Conservation (phyloP, 2,888 invertebrate species). For the Lymantria dispar region DNA sequence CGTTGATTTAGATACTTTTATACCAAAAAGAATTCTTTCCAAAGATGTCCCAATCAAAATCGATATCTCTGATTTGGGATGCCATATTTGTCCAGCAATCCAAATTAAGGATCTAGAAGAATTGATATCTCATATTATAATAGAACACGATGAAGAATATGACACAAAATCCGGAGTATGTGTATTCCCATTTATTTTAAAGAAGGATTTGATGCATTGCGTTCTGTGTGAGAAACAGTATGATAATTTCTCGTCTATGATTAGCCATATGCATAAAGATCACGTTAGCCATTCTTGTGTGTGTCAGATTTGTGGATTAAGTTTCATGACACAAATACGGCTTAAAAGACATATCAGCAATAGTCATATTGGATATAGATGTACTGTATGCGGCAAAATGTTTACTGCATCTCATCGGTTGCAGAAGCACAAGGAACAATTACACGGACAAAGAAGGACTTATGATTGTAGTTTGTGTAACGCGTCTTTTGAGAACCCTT, state of each 20-base stretch:
- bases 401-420: slow-evolving; percentile 56
- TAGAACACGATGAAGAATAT: slow-evolving; percentile 44
- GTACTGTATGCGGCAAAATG: slow-evolving; percentile 64
- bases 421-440: slow-evolving; percentile 50
- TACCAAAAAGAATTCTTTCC: slow-evolving; percentile 50
- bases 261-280: slow-evolving; percentile 61
- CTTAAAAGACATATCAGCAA: slow-evolving; percentile 55
- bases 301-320: slow-evolving; percentile 60
- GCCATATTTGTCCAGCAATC: slow-evolving; percentile 45
- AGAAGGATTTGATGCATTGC: slow-evolving; percentile 48
- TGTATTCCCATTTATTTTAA: slow-evolving; percentile 56
- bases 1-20: slow-evolving; percentile 43
- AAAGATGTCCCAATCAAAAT: slow-evolving; percentile 66
- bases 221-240: slow-evolving; percentile 47
- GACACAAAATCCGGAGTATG: slow-evolving; percentile 44
- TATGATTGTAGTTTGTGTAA: slow-evolving; percentile 54
- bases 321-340: slow-evolving; percentile 52
- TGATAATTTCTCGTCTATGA: slow-evolving; percentile 54
- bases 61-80: slow-evolving; percentile 51
- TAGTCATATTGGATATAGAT: slow-evolving; percentile 48
- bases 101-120: slow-evolving; percentile 42
- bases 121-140: slow-evolving; percentile 47
- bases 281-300: slow-evolving; percentile 55
- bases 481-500: slow-evolving; percentile 44
- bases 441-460: slow-evolving; percentile 47